Evolutionary conservation across 2,888 invertebrate species (phyloP), one percentile per base, ranked within the genome.

Genomic region (Anthophora plumipes): DNA sequence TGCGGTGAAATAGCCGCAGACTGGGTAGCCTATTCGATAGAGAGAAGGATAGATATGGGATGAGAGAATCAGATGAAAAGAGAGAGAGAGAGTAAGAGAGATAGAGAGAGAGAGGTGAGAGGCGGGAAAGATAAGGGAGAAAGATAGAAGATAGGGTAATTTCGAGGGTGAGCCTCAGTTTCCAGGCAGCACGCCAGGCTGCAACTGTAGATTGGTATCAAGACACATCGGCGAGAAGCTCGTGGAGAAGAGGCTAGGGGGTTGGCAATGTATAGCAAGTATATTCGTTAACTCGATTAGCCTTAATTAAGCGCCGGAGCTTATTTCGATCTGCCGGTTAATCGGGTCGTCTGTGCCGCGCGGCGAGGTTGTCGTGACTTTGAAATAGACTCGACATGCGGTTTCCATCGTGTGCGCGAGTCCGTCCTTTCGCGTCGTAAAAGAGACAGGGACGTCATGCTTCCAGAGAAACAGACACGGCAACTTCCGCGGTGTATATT

Each of bases 271-370:
- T 82, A 72, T 69, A 70, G 66, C 85, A 76, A 78, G 82, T 85
- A 79, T 85, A 82, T 85, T 85, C 85, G 85, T 85, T 85, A 85
- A 85, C 85, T 85, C 85, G 85, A 85, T 85, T 85, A 85, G 83
- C 83, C 71, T 85, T 85, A 85, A 85, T 85, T 85, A 85, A 85
- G 83, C 85, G 80, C 71, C 72, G 57, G 54, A 67, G 85, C 85
- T 85, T 85, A 85, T 85, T 85, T 80, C 85, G 85, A 85, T 85
- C 83, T 85, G 83, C 66, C 78, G 83, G 73, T 72, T 85, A 85
- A 85, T 85, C 85, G 85, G 76, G 76, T 83, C 80, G 77, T 72
- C 82, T 82, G 69, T 54, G 66, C 54, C 64, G 70, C 37, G 55
- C 54, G 46, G 61, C 37, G 39, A 31, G 69, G 46, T 74, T 69